Evolutionary conservation across 2,888 invertebrate species (phyloP).

Genomic region (Frankliniella intonsa): DNA sequence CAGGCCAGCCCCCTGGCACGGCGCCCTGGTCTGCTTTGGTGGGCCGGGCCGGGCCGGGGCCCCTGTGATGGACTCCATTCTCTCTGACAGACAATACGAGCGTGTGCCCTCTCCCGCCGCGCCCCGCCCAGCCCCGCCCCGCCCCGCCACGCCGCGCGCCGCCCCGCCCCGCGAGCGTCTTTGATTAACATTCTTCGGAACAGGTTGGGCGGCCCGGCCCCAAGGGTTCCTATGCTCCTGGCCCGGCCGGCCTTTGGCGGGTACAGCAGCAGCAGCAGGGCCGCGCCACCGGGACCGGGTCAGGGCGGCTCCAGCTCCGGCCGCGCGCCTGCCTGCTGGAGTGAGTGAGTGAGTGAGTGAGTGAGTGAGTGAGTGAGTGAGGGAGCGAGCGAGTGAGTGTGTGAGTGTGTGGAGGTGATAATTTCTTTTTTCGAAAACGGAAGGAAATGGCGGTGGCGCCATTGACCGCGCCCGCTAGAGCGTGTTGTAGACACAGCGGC

Average conservation of each 20-base stretch:
- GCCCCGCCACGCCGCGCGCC: conserved; percentile 2
- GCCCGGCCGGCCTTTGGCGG: background rate
- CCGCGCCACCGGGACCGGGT: too few species aligned
- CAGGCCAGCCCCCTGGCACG: background rate
- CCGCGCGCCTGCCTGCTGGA: too few species aligned
- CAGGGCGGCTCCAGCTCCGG: too few species aligned
- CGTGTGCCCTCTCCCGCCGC: background rate
- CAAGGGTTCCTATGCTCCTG: background rate
- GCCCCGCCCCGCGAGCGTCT: background rate
- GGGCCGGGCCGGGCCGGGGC: background rate
- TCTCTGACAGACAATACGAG: conserved; percentile 24
- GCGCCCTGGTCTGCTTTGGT: background rate
- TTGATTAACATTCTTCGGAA: conserved; percentile 22
- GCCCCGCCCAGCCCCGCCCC: background rate
- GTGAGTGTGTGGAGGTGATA: too few species aligned
- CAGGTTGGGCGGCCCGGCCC: background rate
- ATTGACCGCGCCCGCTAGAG: too few species aligned
- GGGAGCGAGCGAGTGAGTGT: too few species aligned
- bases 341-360: too few species aligned
- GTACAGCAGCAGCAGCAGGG: background rate
- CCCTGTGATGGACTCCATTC: conserved; percentile 13
- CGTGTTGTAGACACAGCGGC: too few species aligned
- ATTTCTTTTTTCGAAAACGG: too few species aligned
- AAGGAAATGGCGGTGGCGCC: too few species aligned
- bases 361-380: too few species aligned